Conservation (phyloP, 2,797 vertebrate genomes). For the Chelidonichthys spinosus region DNA sequence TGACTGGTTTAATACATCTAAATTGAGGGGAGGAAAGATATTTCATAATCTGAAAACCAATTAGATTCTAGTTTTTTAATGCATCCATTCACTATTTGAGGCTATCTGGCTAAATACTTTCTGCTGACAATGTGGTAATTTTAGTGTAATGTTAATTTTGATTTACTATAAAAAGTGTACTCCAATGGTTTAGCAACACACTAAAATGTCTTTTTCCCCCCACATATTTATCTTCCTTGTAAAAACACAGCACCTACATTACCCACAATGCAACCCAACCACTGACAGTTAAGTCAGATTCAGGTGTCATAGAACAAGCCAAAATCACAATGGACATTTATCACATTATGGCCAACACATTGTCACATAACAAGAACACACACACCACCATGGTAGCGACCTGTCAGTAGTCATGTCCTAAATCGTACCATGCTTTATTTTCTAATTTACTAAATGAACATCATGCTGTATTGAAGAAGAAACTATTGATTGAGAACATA, state of each 20-base stretch:
- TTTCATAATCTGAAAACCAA: slow-evolving; percentile 25
- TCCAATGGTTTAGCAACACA: neutral
- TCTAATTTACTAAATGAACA: no score
- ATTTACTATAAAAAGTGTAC: neutral
- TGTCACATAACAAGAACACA: no score
- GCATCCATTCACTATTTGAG: neutral
- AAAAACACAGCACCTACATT: neutral
- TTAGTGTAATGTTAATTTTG: neutral
- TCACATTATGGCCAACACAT: neutral
- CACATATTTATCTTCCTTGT: neutral
- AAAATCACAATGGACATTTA: neutral
- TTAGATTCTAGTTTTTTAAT: slow-evolving; percentile 11
- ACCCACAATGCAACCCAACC: neutral
- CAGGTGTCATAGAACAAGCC: neutral
- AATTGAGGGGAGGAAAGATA: neutral
- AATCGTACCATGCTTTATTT: no score
- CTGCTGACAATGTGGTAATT: neutral
- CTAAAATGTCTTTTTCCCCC: neutral
- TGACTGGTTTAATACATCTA: slow-evolving; percentile 6
- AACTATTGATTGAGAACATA: no score
- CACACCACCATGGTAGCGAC: no score
- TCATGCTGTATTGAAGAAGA: no score
- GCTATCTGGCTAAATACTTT: neutral
- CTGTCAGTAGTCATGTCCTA: no score
- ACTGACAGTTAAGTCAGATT: neutral